phyloP scores from a whole-genome alignment of 1,140 invertebrate species.

The Teleogryllus occipitalis region DNA sequence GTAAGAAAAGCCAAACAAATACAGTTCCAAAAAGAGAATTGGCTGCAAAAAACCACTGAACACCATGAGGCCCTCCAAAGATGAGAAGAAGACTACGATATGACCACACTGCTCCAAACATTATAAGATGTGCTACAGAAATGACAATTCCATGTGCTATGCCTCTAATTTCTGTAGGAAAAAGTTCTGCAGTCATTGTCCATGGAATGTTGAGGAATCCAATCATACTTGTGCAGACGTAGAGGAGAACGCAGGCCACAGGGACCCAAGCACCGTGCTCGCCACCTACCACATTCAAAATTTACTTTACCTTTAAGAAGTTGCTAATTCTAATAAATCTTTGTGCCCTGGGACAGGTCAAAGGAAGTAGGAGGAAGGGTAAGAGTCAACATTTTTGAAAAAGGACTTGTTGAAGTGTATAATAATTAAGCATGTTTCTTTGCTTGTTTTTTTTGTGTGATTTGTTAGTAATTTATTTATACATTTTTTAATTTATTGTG shows the following conservation, averaged over 20 bases:
- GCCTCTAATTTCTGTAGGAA: slow-evolving; percentile 49
- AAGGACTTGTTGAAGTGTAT: too few species aligned
- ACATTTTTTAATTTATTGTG: too few species aligned
- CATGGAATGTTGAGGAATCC: slow-evolving; percentile 50
- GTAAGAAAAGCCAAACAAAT: slow-evolving; percentile 53
- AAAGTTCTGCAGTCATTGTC: slow-evolving; percentile 53
- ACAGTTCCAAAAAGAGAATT: slow-evolving; percentile 47
- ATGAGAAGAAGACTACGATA: slow-evolving; percentile 38
- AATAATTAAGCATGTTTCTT: too few species aligned
- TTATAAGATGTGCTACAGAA: slow-evolving; percentile 42
- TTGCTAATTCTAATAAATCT: too few species aligned
- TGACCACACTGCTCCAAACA: slow-evolving; percentile 45
- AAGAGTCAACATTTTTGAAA: too few species aligned
- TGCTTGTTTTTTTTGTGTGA: too few species aligned
- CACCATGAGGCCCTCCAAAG: slow-evolving; percentile 46
- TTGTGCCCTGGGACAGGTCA: too few species aligned
- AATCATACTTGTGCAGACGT: slow-evolving; percentile 47
- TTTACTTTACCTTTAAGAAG: too few species aligned
- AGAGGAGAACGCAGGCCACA: slow-evolving; percentile 41
- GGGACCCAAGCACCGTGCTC: slow-evolving; percentile 29
- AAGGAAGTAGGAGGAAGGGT: too few species aligned
- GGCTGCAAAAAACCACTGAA: slow-evolving; percentile 61
- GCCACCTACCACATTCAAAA: background rate
- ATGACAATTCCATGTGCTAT: slow-evolving; percentile 44
- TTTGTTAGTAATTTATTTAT: too few species aligned